Evolutionary conservation across 2,113 vertebrate genomes (phyloP), one percentile per base, ranked within the genome.

Genomic region (Telmatochromis sp.): DNA sequence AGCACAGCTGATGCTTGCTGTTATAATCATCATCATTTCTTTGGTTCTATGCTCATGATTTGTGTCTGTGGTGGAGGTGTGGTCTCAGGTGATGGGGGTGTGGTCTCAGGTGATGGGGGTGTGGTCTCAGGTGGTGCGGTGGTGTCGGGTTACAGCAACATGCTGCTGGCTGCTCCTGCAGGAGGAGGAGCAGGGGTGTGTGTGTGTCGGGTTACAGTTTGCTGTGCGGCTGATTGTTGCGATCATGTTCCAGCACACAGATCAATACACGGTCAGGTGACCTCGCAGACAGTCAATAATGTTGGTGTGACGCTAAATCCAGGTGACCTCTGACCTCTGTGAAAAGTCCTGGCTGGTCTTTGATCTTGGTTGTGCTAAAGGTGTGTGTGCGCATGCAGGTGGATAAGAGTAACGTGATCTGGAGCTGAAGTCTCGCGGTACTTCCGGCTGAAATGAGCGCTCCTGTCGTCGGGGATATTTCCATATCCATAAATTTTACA

Each of bases 401-500:
- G 68, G n/a, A 73, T 21, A 13, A 21, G 35, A 23, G 19, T 1
- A 40, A 40, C n/a, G 63, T 9, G 37, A 9, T 70, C n/a, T 42
- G n/a, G 21, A 47, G 23, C 53, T 35, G 45, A 84, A 84, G 6
- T 84, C 78, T 90, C 85, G 75, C 78, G 54, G 33, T 85, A 19
- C 63, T n/a, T 65, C 60, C 28, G 45, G 23, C 54, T 7, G 49
- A 51, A 17, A 15, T 8, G 28, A 1, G 49, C 10, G 40, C 49
- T 68, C 40, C 17, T 87, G 86, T 91, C 70, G 88, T 88, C 70
- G 47, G 75, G 87, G 88, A 49, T 89, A 11, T 92, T 92, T 85
- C 60, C 81, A 19, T 80, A 83, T 40, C 19, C 88, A 88, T 89
- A 37, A 86, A 68, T 93, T 93, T 92, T 90, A 88, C 88, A 89